phyloP scores from a whole-genome alignment of 2,888 invertebrate genomes.

The Leucoma salicis region DNA sequence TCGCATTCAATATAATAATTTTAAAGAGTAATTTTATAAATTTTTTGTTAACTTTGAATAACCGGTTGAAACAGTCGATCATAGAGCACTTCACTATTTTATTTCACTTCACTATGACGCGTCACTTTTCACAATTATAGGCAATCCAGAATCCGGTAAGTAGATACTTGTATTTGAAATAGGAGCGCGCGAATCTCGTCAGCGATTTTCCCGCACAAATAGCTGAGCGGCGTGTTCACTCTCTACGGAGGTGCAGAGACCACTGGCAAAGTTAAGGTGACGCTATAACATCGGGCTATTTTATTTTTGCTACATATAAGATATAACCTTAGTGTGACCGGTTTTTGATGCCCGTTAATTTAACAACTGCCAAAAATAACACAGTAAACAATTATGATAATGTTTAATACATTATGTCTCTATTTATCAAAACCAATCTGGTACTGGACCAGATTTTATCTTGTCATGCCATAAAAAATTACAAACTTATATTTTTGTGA shows the following conservation, averaged over 20 bases:
- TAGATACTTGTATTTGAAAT: conserved; percentile 26
- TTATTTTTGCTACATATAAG: conserved; percentile 43
- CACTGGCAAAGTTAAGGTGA: conserved; percentile 47
- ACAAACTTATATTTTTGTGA: no score
- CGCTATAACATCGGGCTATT: conserved; percentile 21
- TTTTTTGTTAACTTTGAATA: conserved; percentile 24
- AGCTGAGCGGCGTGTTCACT: conserved; percentile 44
- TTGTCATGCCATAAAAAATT: no score
- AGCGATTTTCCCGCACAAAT: conserved; percentile 60
- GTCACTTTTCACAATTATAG: conserved; percentile 23
- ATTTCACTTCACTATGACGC: conserved; percentile 4
- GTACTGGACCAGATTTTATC: no score
- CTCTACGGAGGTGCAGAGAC: conserved; percentile 34
- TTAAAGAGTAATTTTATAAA: conserved; percentile 15
- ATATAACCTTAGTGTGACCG: conserved; percentile 58
- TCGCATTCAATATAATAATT: conserved; percentile 39
- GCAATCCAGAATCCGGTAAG: conserved; percentile 17
- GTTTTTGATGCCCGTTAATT: conserved; percentile 47
- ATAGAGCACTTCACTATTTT: conserved; percentile 15
- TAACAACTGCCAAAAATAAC: conserved; percentile 52
- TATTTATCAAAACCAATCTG: no score
- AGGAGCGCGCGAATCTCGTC: conserved; percentile 34
- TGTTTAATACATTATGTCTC: no score
- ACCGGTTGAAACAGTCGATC: conserved; percentile 13
- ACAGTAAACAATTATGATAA: background rate